These are phyloP conservation scores for Xanthorhoe spadicearia DNA, from an alignment of 2,888 invertebrate species.

Conservation along the genomic window DNA sequence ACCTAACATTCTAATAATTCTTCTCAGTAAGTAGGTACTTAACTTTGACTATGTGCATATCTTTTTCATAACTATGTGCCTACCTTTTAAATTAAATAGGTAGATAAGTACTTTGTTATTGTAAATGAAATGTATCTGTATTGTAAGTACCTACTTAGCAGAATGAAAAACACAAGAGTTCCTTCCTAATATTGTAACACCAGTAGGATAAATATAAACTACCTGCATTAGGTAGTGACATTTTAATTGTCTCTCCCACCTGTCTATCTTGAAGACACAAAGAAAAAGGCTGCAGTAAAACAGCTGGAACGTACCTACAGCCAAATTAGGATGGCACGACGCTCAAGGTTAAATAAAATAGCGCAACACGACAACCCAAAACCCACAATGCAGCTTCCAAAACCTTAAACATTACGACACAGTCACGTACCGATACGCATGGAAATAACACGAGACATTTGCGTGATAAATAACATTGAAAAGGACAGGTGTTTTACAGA, in stretches of 20 bases:
- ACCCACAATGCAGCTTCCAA: constrained; percentile 40
- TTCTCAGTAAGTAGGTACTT: too few relatives aligned
- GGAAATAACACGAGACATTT: constrained; percentile 48
- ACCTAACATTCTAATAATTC: too few relatives aligned
- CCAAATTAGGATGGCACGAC: constrained; percentile 64
- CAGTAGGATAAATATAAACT: neutral
- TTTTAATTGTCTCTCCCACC: constrained; percentile 7
- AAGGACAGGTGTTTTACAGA: constrained; percentile 49
- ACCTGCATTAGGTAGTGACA: neutral
- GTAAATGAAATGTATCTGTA: constrained; percentile 2
- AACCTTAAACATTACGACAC: constrained; percentile 48
- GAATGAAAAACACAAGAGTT: constrained; percentile 12
- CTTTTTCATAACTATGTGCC: too few relatives aligned
- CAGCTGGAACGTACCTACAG: constrained; percentile 55
- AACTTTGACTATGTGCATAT: too few relatives aligned
- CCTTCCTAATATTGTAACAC: constrained; percentile 16
- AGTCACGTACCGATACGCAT: constrained; percentile 39
- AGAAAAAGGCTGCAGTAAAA: constrained; percentile 41
- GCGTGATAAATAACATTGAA: constrained; percentile 42
- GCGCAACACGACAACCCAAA: constrained; percentile 51
- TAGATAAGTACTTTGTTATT: too few relatives aligned
- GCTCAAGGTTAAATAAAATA: constrained; percentile 67
- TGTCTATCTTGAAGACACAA: constrained; percentile 25
- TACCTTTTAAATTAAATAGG: too few relatives aligned
- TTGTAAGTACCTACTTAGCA: neutral